These are phyloP conservation scores for Arctocebus calabarensis DNA, from an alignment of 2,797 vertebrate species.

Conservation along the genomic window DNA sequence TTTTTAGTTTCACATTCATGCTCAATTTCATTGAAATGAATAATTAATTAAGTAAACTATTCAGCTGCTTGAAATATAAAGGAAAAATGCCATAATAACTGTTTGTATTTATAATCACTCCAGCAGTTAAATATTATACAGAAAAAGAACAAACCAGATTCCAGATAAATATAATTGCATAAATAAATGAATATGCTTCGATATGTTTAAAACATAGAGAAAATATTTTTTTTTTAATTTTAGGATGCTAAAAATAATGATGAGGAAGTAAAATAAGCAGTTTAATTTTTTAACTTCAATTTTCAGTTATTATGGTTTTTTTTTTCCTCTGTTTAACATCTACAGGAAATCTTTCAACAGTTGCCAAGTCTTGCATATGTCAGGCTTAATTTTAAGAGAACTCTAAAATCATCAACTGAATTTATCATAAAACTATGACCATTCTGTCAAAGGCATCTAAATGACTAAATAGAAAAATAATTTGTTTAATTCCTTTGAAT, in stretches of 20 bases:
- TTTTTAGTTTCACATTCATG: constrained; percentile 74
- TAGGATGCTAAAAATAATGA: not conserved
- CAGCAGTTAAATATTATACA: constrained; percentile 17
- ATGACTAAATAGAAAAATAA: not conserved
- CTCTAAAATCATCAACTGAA: not conserved
- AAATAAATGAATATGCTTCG: constrained; percentile 40
- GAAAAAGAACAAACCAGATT: not conserved
- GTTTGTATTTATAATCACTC: constrained; percentile 49
- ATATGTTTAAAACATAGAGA: constrained; percentile 15
- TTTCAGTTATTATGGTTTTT: not conserved
- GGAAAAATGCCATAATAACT: constrained; percentile 70
- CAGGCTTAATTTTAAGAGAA: not conserved
- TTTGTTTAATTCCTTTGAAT: not conserved
- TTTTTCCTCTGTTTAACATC: not conserved
- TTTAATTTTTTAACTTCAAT: not conserved
- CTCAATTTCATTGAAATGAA: constrained; percentile 82
- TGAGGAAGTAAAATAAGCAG: not conserved
- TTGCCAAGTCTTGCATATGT: not conserved
- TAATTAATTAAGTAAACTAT: constrained; percentile 83
- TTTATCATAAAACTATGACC: not conserved
- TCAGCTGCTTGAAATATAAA: constrained; percentile 70
- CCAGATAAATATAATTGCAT: not conserved
- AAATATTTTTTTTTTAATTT: constrained; percentile 21
- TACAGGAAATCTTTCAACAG: not conserved
- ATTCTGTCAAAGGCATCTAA: not conserved